phyloP scores from a whole-genome alignment of 2,113 vertebrate genomes.

The Theristicus caerulescens region DNA sequence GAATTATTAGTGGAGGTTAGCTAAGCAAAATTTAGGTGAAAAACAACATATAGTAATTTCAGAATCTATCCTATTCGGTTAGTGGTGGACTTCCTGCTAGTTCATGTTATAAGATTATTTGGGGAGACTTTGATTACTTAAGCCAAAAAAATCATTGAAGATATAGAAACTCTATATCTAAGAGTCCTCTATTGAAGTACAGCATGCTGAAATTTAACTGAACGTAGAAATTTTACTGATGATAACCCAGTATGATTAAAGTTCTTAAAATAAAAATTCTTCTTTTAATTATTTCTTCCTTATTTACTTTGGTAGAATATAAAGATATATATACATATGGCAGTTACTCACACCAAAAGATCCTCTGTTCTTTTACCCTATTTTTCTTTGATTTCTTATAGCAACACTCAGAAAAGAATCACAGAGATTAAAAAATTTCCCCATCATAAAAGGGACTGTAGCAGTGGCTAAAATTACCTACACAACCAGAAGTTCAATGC shows the following conservation, averaged over 20 bases:
- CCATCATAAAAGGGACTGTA: not conserved
- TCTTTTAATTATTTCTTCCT: not conserved
- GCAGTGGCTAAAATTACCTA: not conserved
- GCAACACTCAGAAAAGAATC: not conserved
- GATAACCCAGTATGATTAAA: not conserved
- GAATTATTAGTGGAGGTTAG: not conserved
- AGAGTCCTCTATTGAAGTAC: not conserved
- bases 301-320: not conserved
- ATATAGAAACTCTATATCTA: not conserved
- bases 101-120: not conserved
- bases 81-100: not conserved
- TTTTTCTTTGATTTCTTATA: not conserved
- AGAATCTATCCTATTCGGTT: not conserved
- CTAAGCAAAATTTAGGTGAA: not conserved
- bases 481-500: not conserved
- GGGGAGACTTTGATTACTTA: not conserved
- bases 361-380: not conserved
- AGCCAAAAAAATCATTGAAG: not conserved
- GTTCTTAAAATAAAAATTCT: not conserved
- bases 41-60: not conserved
- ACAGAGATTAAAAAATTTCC: not conserved
- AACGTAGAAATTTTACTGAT: not conserved
- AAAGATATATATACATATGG: not conserved
- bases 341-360: not conserved
- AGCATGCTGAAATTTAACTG: not conserved